Percentiles rank a stretch among this genome's conserved stretches.
Evolutionary conservation across 1,140 invertebrate genomes (phyloP).

Genomic region (Tetragonula clypearis): DNA sequence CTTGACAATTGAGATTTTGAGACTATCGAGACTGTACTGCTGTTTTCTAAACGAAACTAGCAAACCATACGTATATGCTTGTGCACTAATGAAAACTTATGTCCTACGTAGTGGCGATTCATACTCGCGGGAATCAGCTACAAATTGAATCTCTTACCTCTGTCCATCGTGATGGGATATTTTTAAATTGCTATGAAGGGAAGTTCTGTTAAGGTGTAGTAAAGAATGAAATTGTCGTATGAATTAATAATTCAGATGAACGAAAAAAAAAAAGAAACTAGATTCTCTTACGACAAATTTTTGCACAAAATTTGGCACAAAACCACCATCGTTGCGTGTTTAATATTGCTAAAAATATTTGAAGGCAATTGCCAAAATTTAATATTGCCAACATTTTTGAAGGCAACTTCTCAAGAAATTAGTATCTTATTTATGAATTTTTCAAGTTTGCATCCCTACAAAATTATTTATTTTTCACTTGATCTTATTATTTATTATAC

Average conservation of each 20-base stretch:
- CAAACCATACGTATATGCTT: slow-evolving; percentile 38
- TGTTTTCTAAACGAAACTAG: slow-evolving; percentile 37
- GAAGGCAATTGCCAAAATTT: not conserved
- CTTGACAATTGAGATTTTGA: not conserved
- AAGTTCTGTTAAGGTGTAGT: slow-evolving; percentile 22
- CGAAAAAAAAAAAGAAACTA: not conserved
- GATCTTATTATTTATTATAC: too few relatives aligned
- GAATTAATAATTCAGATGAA: not conserved
- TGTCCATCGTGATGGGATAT: slow-evolving; percentile 29
- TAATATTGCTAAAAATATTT: not conserved
- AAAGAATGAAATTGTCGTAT: not conserved
- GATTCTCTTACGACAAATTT: not conserved
- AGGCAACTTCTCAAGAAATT: too few relatives aligned
- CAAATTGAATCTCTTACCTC: slow-evolving; percentile 51
- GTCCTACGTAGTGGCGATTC: slow-evolving; percentile 38
- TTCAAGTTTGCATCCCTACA: too few relatives aligned
- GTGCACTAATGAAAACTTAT: slow-evolving; percentile 45
- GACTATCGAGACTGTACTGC: slow-evolving; percentile 18
- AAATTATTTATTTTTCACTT: too few relatives aligned
- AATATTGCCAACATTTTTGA: not conserved
- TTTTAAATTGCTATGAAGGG: slow-evolving; percentile 36
- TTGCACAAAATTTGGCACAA: not conserved
- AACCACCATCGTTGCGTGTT: not conserved
- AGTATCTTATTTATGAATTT: too few relatives aligned
- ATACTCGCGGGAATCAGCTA: slow-evolving; percentile 45